Evolutionary conservation across 1,140 invertebrate genomes (phyloP).

Genomic region (Trichoplusia ni): DNA sequence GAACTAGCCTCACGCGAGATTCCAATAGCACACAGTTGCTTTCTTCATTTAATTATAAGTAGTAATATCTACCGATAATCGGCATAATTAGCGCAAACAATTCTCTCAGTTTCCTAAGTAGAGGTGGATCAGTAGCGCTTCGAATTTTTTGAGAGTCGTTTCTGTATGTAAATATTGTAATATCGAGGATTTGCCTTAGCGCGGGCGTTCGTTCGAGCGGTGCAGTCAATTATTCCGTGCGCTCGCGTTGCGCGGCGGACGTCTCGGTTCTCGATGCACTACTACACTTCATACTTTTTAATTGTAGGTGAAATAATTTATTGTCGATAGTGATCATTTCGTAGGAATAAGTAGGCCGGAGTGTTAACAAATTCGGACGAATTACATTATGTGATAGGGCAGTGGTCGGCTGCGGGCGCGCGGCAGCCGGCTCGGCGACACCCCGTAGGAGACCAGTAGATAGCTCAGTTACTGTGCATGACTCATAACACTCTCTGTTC

Average conservation of each 20-base stretch:
- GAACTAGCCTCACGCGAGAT: slow-evolving; percentile 59
- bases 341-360: slow-evolving; percentile 79
- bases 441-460: slow-evolving; percentile 34
- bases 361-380: slow-evolving; percentile 77
- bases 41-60: slow-evolving; percentile 77
- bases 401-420: slow-evolving; percentile 49
- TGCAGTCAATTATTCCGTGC: slow-evolving; percentile 75
- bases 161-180: slow-evolving; percentile 79
- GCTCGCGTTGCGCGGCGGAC: slow-evolving; percentile 49
- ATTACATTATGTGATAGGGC: slow-evolving; percentile 77
- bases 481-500: slow-evolving; percentile 49
- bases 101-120: slow-evolving; percentile 76
- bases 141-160: slow-evolving; percentile 63
- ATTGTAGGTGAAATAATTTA: slow-evolving; percentile 80
- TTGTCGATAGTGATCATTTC: slow-evolving; percentile 79
- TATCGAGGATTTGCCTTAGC: slow-evolving; percentile 71
- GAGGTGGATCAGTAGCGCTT: slow-evolving; percentile 77
- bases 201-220: slow-evolving; percentile 61
- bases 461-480: slow-evolving; percentile 52
- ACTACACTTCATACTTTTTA: slow-evolving; percentile 77
- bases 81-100: slow-evolving; percentile 63
- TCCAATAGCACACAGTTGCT: slow-evolving; percentile 73
- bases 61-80: slow-evolving; percentile 68
- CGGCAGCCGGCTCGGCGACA: slow-evolving; percentile 50
- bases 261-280: slow-evolving; percentile 66